Evolutionary conservation across 2,888 invertebrate genomes (phyloP).

Genomic region (Idaea aversata): DNA sequence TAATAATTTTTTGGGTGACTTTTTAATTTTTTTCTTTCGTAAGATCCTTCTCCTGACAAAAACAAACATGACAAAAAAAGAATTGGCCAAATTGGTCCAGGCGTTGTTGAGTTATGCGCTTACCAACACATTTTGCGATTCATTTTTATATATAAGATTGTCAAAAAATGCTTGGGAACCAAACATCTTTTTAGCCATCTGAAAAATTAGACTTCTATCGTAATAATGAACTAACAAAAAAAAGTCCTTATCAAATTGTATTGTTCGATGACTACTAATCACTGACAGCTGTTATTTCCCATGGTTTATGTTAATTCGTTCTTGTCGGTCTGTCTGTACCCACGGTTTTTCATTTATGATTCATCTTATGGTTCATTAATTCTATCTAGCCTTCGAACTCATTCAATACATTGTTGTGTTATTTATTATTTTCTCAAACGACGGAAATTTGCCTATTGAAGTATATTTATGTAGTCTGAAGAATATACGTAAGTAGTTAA

Average conservation of each 20-base stretch:
- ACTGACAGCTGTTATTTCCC: constrained; percentile 1
- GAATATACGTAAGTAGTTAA: neutral
- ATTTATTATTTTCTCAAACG: neutral
- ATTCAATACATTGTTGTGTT: neutral
- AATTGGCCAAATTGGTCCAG: too few relatives aligned
- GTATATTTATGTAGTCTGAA: neutral
- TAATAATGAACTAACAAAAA: neutral
- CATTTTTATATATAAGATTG: too few relatives aligned
- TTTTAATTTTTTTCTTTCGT: too few relatives aligned
- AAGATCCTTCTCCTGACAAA: too few relatives aligned
- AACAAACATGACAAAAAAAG: too few relatives aligned
- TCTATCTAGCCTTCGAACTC: neutral
- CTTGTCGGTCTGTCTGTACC: constrained; percentile 12
- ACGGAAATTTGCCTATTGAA: neutral
- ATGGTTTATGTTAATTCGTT: constrained; percentile 4
- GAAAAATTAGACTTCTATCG: neutral
- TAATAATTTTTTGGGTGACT: too few relatives aligned
- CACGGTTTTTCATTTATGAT: constrained; percentile 26
- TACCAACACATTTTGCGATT: too few relatives aligned
- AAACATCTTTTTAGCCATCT: neutral
- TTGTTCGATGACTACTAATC: neutral
- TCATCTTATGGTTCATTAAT: constrained; percentile 10
- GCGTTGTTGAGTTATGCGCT: too few relatives aligned
- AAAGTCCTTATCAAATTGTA: neutral
- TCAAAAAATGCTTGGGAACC: neutral